Conservation (phyloP, 1,140 invertebrate genomes). For the Danaus melanippus region DNA sequence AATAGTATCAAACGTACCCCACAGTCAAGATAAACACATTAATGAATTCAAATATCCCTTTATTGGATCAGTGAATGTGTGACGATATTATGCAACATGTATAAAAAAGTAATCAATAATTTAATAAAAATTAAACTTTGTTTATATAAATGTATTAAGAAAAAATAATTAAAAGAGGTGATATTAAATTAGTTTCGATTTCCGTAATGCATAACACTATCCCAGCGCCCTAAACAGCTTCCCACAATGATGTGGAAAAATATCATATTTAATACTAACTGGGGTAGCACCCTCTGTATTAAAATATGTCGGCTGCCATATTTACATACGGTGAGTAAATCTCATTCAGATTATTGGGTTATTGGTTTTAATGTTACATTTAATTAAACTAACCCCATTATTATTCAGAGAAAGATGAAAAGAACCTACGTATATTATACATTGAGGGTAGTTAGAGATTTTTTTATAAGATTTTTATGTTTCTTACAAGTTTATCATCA, state of each 20-base stretch:
- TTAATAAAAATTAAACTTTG: neutral
- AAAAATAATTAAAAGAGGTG: neutral
- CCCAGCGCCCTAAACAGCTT: constrained; percentile 28
- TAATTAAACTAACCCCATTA: no score
- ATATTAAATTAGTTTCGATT: neutral
- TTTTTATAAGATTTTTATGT: no score
- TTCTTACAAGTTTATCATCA: no score
- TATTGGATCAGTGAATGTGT: constrained; percentile 35
- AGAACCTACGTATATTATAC: no score
- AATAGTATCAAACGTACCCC: no score
- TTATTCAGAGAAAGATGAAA: no score
- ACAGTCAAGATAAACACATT: constrained; percentile 39
- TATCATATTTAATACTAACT: constrained; percentile 62
- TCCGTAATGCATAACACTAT: constrained; percentile 31
- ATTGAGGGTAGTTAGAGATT: no score
- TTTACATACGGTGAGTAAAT: constrained; percentile 37
- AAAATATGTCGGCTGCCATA: constrained; percentile 36
- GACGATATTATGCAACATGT: constrained; percentile 13
- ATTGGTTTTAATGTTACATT: constrained; percentile 12
- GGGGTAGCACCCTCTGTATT: constrained; percentile 26
- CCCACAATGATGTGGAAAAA: constrained; percentile 61
- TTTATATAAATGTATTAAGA: neutral
- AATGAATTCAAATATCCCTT: constrained; percentile 34
- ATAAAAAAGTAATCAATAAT: neutral
- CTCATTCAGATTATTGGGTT: constrained; percentile 11